phyloP scores from a whole-genome alignment of 2,888 invertebrate genomes.

The Mythimna vitellina region DNA sequence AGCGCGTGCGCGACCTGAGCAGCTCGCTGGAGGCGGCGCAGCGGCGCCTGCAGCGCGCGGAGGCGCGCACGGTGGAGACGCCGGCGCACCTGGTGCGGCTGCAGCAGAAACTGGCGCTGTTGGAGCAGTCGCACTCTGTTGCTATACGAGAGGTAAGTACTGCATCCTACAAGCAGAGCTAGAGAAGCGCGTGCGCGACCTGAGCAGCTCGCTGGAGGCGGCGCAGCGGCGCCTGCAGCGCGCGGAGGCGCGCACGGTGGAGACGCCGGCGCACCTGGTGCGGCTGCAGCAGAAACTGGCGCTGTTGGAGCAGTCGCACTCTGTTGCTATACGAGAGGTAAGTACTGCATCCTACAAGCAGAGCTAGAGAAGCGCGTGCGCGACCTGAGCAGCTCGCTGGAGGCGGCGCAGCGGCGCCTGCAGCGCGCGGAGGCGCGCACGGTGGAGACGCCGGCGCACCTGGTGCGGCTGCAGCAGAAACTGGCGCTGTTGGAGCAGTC shows the following conservation, averaged over 20 bases:
- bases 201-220: no score
- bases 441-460: no score
- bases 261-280: conserved; percentile 92
- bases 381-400: no score
- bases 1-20: conserved; percentile 77
- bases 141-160: conserved; percentile 91
- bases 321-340: conserved; percentile 92
- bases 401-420: no score
- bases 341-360: not conserved
- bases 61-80: conserved; percentile 91
- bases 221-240: no score
- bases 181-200: no score
- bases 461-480: no score
- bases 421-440: no score
- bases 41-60: conserved; percentile 92
- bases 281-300: conserved; percentile 94
- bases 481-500: no score
- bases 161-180: conserved; percentile 67
- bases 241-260: conserved; percentile 89
- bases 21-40: conserved; percentile 92
- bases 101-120: conserved; percentile 93
- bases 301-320: conserved; percentile 93
- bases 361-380: no score
- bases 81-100: conserved; percentile 92
- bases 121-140: conserved; percentile 93